phyloP scores from a whole-genome alignment of 2,888 invertebrate species.

The Tipula lateralis region DNA sequence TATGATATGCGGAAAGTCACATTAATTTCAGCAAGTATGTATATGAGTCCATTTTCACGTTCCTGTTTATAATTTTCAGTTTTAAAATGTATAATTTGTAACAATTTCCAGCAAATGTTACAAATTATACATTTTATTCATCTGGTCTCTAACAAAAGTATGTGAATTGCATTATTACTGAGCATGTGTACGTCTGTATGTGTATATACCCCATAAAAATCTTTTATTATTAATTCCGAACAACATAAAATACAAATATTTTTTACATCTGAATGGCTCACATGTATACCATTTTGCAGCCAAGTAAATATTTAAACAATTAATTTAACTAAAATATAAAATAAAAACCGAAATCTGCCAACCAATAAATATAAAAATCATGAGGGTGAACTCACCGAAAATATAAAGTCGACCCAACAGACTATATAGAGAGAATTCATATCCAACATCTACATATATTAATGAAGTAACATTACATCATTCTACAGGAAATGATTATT shows the following conservation, averaged over 20 bases:
- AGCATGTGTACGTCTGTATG: too few relatives aligned
- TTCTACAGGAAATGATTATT: background rate
- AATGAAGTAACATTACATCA: background rate
- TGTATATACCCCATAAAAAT: too few relatives aligned
- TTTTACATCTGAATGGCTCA: background rate
- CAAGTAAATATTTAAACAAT: background rate
- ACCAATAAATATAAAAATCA: background rate
- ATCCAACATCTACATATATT: background rate
- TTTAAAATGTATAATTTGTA: too few relatives aligned
- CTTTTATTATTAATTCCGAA: background rate
- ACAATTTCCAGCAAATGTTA: too few relatives aligned
- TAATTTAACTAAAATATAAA: background rate
- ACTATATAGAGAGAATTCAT: background rate
- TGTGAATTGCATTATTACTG: too few relatives aligned
- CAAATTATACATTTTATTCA: too few relatives aligned
- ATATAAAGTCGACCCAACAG: background rate
- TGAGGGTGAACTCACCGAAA: background rate
- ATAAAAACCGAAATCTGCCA: background rate
- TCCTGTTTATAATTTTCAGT: too few relatives aligned
- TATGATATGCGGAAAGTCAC: too few relatives aligned
- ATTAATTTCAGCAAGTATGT: too few relatives aligned
- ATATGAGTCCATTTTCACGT: too few relatives aligned
- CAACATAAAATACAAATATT: background rate
- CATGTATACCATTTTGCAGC: conserved; percentile 15
- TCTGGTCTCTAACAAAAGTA: too few relatives aligned